Base-by-base conservation (phyloP, 2,797 vertebrate genomes). In the Catamblyrhynchus diadema region DNA sequence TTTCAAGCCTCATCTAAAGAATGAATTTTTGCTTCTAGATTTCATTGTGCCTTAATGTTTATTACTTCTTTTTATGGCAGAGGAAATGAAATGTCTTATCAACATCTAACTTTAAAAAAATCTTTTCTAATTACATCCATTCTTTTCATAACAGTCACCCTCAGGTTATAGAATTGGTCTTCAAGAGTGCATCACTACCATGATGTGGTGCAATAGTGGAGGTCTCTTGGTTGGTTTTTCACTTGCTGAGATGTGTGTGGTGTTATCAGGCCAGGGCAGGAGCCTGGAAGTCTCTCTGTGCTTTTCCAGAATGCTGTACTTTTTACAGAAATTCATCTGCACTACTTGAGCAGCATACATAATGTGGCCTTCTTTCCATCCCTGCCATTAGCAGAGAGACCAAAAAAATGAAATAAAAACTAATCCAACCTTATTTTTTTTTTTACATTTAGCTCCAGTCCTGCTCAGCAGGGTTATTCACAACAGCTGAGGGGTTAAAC, bases 321-420 rank as follows among this genome's bases (percentile, higher is more conserved):
- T 85, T 77, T 69, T 57, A 57, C 39, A 42, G 42, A 64, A 53
- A 35, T 65, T 50, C 15, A 10, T 28, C 33, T 90, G 27, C 41
- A 59, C 32, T 35, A 25, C 60, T 81, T 39, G 32, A 90, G 45
- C 24, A 56, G 24, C 9, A 32, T 25, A 28, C 25, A 39, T 25
- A 62, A 51, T 23, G 8, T 59, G 19, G 9, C 4, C 14, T 33
- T 74, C 13, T 67, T 47, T 11, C 35, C 8, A 30, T 45, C 16
- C 10, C 18, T 67, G 9, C 3, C 14, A 27, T 81, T 64, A 56
- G 9, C 16, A 67, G 54, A 73, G 47, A 73, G 8, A 32, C 20
- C 13, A 22, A 59, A 9, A 6, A 13, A 2, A 33, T 7, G 0
- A 51, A 17, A 16, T 3, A 13, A 33, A 42, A 20, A 1, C 2